Conservation (phyloP, 1,140 invertebrate species). For the Hylaeus volcanicus region DNA sequence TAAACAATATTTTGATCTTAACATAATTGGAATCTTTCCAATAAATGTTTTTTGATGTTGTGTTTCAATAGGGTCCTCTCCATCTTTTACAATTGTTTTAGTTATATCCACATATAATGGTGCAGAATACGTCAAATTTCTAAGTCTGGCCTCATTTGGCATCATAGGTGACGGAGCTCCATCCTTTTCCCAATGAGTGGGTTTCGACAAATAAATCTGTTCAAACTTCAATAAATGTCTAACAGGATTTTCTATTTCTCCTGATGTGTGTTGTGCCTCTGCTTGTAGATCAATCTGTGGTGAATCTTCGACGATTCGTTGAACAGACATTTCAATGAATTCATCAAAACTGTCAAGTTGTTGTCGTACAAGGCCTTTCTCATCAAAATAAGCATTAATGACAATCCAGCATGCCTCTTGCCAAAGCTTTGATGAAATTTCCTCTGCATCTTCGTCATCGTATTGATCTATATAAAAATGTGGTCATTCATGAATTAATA, state of each 20-base stretch:
- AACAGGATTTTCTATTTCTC: conserved; percentile 94
- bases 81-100: conserved; percentile 95
- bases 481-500: neutral
- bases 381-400: conserved; percentile 99
- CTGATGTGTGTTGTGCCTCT: conserved; percentile 96
- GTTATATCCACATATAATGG: conserved; percentile 99
- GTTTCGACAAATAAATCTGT: conserved; percentile 99
- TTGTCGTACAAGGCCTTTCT: conserved; percentile 99
- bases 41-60: conserved; percentile 99
- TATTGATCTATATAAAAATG: conserved; percentile 82
- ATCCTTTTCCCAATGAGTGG: conserved; percentile 99
- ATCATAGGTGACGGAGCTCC: conserved; percentile 99
- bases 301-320: conserved; percentile 99
- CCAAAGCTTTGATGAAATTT: conserved; percentile 97
- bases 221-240: conserved; percentile 97
- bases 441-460: conserved; percentile 90
- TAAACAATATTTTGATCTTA: conserved; percentile 97
- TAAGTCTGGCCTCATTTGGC: conserved; percentile 97
- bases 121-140: conserved; percentile 96
- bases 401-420: conserved; percentile 99
- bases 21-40: conserved; percentile 99
- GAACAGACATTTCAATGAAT: conserved; percentile 99
- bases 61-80: conserved; percentile 94
- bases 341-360: conserved; percentile 99
- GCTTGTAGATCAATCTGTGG: conserved; percentile 98